A percentile compares a stretch with the other conserved stretches of the same genome.
phyloP scores from a whole-genome alignment of 2,113 vertebrate genomes.

The Microcebus jonahi region DNA sequence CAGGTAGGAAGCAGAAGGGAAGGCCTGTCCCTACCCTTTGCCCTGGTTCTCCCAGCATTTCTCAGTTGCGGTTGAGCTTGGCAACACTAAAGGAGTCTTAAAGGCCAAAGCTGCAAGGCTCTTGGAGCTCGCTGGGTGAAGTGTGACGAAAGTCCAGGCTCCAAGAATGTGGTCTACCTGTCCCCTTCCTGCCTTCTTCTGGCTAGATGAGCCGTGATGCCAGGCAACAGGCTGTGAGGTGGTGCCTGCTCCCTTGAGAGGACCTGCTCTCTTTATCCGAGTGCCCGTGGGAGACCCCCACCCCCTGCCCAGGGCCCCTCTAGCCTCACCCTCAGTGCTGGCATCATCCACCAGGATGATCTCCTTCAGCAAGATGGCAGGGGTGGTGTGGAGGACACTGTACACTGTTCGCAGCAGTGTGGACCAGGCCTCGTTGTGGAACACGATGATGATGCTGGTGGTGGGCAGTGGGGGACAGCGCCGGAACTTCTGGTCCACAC shows the following conservation, averaged over 20 bases:
- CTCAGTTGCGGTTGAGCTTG: background rate
- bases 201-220: background rate
- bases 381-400: slow-evolving; percentile 93
- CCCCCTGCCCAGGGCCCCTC: background rate
- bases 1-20: background rate
- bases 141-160: background rate
- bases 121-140: background rate
- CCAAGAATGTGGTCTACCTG: background rate
- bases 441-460: slow-evolving; percentile 91
- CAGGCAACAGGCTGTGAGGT: background rate
- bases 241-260: background rate
- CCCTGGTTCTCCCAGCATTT: background rate
- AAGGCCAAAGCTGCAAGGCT: background rate
- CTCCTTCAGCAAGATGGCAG: slow-evolving; percentile 92
- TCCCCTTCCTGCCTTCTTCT: background rate
- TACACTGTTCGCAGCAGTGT: slow-evolving; percentile 86
- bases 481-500: slow-evolving; percentile 92
- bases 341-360: slow-evolving; percentile 95
- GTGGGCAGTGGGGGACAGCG: slow-evolving; percentile 92
- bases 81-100: background rate
- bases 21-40: background rate
- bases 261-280: background rate
- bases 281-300: background rate
- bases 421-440: slow-evolving; percentile 80
- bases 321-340: slow-evolving; percentile 91